Percentiles rank a stretch among this genome's conserved stretches.
Evolutionary conservation across 2,888 invertebrate species (phyloP).

Genomic region (Sesia bembeciformis): DNA sequence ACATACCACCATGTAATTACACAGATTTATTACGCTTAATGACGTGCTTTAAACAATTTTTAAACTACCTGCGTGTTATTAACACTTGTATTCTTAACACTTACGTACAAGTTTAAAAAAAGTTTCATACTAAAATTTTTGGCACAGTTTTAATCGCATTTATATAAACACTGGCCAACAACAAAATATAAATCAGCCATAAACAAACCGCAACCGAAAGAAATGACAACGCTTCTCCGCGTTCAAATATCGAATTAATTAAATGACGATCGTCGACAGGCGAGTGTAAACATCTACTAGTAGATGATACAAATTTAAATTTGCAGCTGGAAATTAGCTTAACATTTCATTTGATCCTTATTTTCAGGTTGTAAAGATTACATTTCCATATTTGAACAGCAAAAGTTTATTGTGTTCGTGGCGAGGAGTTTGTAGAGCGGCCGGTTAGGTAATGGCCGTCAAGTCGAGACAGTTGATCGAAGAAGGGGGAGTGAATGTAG

Average conservation of each 20-base stretch:
- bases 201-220: slow-evolving; percentile 16
- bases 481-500: slow-evolving; percentile 66
- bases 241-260: slow-evolving; percentile 67
- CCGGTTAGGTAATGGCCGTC: slow-evolving; percentile 66
- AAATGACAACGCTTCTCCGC: slow-evolving; percentile 45
- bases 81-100: not conserved
- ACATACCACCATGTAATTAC: not conserved
- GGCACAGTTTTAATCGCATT: not conserved
- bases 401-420: slow-evolving; percentile 18
- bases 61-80: not conserved
- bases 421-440: slow-evolving; percentile 51
- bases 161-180: not conserved
- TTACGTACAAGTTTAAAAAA: not conserved
- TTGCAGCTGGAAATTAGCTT: slow-evolving; percentile 17
- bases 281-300: slow-evolving; percentile 49
- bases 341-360: slow-evolving; percentile 33
- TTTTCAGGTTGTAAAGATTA: slow-evolving; percentile 19
- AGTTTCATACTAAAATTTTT: not conserved
- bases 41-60: too few relatives aligned
- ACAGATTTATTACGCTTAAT: too few relatives aligned
- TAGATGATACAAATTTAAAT: slow-evolving; percentile 41
- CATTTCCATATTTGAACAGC: slow-evolving; percentile 8
- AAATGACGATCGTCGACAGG: slow-evolving; percentile 53
- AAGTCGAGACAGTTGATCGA: slow-evolving; percentile 55
- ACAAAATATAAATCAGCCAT: slow-evolving; percentile 11